Evolutionary conservation across 37 sponge, comb jelly and placozoan genomes (phyloP).

Genomic region (Eunapius fragilis): DNA sequence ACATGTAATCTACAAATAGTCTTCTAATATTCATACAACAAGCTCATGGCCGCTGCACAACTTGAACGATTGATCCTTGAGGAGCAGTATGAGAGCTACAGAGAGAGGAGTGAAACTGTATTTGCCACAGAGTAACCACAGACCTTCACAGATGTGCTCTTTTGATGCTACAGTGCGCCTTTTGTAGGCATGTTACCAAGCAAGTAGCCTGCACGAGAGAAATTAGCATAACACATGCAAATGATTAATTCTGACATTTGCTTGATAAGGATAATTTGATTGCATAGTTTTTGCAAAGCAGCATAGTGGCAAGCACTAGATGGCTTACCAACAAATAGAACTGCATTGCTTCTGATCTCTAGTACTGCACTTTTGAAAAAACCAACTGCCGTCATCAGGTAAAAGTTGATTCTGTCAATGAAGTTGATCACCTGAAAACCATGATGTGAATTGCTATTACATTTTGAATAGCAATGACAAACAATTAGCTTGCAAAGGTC

Average conservation of each 20-base stretch:
- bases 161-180: conserved; percentile 65
- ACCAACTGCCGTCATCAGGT: conserved; percentile 79
- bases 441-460: neutral
- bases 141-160: conserved; percentile 92
- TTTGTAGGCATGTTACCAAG: conserved; percentile 81
- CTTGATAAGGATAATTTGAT: no score
- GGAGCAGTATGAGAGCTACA: conserved; percentile 77
- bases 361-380: conserved; percentile 91
- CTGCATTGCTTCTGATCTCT: conserved; percentile 81
- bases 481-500: conserved; percentile 88
- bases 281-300: no score
- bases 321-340: conserved; percentile 92
- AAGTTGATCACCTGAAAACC: conserved; percentile 78
- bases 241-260: no score
- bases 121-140: neutral
- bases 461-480: neutral
- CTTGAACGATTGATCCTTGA: conserved; percentile 81
- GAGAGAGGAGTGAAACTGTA: neutral
- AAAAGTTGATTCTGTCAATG: conserved; percentile 88
- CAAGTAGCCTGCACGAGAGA: conserved; percentile 60
- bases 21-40: conserved; percentile 79
- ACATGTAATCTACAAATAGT: neutral
- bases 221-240: neutral
- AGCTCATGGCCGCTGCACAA: conserved; percentile 87
- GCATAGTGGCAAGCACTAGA: no score